These are phyloP conservation scores for Hemiprocne comata DNA, from an alignment of 2,113 vertebrate species.

Conservation along the genomic window DNA sequence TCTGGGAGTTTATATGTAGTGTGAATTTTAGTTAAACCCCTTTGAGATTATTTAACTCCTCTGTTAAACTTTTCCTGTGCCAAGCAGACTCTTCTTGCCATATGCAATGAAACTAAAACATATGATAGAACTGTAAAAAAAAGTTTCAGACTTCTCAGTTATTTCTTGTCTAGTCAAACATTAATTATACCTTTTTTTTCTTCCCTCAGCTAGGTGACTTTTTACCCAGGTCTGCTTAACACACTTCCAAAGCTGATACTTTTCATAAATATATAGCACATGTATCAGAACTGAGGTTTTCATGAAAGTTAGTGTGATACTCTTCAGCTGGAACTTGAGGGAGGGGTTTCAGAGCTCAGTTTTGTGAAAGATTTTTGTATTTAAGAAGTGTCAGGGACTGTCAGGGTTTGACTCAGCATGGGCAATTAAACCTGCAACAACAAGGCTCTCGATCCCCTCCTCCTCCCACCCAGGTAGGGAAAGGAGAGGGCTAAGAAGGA, in stretches of 20 bases:
- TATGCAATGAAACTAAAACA: background rate
- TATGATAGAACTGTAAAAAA: background rate
- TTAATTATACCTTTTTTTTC: background rate
- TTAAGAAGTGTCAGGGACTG: background rate
- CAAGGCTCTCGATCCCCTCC: too few relatives aligned
- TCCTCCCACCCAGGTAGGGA: too few relatives aligned
- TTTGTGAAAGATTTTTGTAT: background rate
- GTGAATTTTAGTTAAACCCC: background rate
- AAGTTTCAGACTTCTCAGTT: background rate
- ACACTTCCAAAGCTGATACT: background rate
- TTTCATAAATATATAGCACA: background rate
- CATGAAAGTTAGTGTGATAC: background rate
- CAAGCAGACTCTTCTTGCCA: background rate
- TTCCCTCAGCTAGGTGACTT: background rate
- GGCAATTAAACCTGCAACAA: too few relatives aligned
- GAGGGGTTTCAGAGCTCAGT: background rate
- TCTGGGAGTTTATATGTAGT: background rate
- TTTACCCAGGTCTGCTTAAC: background rate
- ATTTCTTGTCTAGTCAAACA: background rate
- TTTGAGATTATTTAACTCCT: background rate
- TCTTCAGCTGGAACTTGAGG: background rate
- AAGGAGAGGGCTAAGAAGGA: too few relatives aligned
- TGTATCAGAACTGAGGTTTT: background rate
- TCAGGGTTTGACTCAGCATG: too few relatives aligned
- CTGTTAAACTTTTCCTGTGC: background rate